Conservation (phyloP, 1,140 invertebrate genomes). For the Stegodyphus mimosarum region DNA sequence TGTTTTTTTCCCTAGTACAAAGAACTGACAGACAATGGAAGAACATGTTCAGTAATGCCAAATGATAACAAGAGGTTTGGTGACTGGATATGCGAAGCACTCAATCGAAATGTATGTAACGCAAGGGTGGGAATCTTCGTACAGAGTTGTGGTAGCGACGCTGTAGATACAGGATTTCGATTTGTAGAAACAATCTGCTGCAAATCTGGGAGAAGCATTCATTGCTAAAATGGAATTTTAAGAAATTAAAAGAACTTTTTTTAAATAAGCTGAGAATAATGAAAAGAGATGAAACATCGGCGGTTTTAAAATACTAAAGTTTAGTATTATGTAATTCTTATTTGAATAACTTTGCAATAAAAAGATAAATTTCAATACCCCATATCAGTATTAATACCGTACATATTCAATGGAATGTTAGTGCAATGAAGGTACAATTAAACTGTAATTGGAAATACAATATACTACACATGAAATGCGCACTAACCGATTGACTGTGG, state of each 20-base stretch:
- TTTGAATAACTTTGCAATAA: no score
- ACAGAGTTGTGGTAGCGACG: constrained; percentile 40
- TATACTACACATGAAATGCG: no score
- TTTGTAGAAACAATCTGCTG: constrained; percentile 40
- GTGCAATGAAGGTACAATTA: no score
- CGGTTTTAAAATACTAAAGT: no score
- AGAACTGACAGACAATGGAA: constrained; percentile 50
- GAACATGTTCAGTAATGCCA: constrained; percentile 18
- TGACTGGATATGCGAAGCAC: constrained; percentile 48
- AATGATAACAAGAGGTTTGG: constrained; percentile 8
- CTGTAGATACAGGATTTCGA: constrained; percentile 47
- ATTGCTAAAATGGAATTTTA: constrained; percentile 8
- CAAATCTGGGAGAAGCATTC: constrained; percentile 19
- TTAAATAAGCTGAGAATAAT: not conserved
- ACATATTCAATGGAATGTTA: no score
- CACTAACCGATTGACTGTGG: no score
- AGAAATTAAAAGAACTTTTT: not conserved
- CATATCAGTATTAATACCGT: no score
- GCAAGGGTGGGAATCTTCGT: constrained; percentile 37
- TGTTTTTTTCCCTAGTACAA: constrained; percentile 8
- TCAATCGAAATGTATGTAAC: constrained; percentile 39
- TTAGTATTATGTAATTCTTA: no score
- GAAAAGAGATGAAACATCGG: no score
- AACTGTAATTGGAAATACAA: no score
- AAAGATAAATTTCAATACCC: no score